A percentile compares a stretch with the other conserved stretches of the same genome.
Evolutionary conservation across 2,888 invertebrate species (phyloP).

Genomic region (Sinelater perroti): DNA sequence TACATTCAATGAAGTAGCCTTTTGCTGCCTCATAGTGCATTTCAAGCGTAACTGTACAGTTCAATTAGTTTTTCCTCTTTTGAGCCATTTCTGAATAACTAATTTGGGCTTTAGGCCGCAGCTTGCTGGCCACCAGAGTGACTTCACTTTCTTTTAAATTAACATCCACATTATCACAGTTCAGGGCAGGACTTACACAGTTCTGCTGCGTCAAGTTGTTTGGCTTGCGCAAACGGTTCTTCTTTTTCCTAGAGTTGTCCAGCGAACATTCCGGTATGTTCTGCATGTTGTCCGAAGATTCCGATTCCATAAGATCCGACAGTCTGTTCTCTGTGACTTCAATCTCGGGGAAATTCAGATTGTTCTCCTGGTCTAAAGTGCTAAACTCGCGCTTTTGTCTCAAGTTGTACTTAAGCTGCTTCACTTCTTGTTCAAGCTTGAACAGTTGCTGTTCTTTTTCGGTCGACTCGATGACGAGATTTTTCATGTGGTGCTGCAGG

Average conservation of each 20-base stretch:
- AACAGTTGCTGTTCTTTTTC: constrained; percentile 54
- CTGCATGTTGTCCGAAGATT: background rate
- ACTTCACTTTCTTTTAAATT: constrained; percentile 12
- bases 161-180: constrained; percentile 10
- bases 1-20: too few relatives aligned
- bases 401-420: constrained; percentile 24
- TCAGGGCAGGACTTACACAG: background rate
- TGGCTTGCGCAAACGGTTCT: constrained; percentile 1
- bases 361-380: background rate
- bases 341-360: background rate
- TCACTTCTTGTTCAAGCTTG: constrained; percentile 57
- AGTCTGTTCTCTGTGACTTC: constrained; percentile 5
- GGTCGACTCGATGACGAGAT: constrained; percentile 50
- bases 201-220: background rate
- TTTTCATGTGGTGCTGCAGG: constrained; percentile 53
- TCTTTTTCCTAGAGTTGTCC: constrained; percentile 5
- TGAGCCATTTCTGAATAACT: constrained; percentile 24
- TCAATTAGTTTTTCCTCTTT: constrained; percentile 23
- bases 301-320: background rate
- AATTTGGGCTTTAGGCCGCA: constrained; percentile 3
- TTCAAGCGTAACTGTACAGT: constrained; percentile 14
- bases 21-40: constrained; percentile 15
- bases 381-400: constrained; percentile 6
- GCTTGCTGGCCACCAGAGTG: background rate
- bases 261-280: background rate